These are phyloP conservation scores for Aramus guarauna DNA, from an alignment of 2,113 vertebrate genomes.

Conservation along the genomic window DNA sequence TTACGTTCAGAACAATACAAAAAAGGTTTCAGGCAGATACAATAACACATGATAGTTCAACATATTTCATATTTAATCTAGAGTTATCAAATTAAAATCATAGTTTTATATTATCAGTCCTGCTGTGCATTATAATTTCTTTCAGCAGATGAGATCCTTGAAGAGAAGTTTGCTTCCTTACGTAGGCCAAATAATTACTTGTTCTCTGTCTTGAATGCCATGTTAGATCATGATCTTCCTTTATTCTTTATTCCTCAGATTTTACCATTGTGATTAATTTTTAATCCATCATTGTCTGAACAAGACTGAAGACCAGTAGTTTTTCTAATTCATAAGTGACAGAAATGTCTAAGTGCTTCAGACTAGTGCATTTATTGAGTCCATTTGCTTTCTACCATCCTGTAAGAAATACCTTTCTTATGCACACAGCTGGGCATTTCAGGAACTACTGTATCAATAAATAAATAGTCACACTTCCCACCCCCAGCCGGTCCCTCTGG, in stretches of 20 bases:
- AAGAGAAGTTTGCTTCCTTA: background rate
- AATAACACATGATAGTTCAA: background rate
- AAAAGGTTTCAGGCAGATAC: background rate
- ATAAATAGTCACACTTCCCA: background rate
- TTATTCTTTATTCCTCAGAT: slow-evolving; percentile 2
- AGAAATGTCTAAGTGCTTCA: background rate
- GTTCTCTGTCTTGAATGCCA: background rate
- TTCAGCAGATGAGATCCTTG: background rate
- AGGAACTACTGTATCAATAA: background rate
- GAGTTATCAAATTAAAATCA: background rate
- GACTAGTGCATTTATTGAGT: background rate
- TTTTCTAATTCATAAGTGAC: background rate
- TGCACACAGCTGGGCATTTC: background rate
- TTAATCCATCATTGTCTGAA: background rate
- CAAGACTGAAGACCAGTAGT: background rate
- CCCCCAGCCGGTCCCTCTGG: background rate
- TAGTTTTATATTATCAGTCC: background rate
- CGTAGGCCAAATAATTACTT: background rate
- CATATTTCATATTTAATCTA: background rate
- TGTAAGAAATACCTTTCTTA: background rate
- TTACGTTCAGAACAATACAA: background rate
- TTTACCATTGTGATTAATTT: slow-evolving; percentile 15
- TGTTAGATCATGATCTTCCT: background rate
- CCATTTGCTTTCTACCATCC: background rate
- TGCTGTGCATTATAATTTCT: background rate